Evolutionary conservation across 2,888 invertebrate genomes (phyloP), one percentile per base, ranked within the genome.

Genomic region (Andrena haemorrhoa): DNA sequence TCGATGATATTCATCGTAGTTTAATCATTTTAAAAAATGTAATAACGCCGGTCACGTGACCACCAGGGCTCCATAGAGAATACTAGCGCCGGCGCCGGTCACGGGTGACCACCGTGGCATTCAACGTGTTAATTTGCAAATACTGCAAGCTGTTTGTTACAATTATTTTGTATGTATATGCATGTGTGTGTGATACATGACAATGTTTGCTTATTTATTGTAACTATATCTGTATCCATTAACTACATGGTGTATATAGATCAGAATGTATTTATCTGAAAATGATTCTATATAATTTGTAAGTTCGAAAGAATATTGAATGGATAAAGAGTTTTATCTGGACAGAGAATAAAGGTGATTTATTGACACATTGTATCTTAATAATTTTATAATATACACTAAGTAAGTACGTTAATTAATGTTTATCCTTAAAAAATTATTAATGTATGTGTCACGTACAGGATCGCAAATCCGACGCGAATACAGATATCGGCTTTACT

Each of bases 301-400:
- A 83, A 80, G 79, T 84, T 76, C 71, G 66, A 75, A 71, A 83
- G 75, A 85, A 86, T 33, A 82, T 88, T 88, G 88, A 88, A 83
- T 88, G 75, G 75, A 79, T 88, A 88, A 85, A 86, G 79, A 86
- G 86, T 88, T 88, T 88, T 88, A 88, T 85, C 68, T 70, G 76
- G 74, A 63, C 68, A 63, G 82, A 85, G 70, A 87, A 87, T 87
- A 87, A 87, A 87, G 73, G 75, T 82, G 87, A 82, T 86, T 87
- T 87, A 87, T 63, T 73, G 76, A 82, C 35, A 80, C 65, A 23
- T 65, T 70, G 53, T 61, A 72, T 63, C 70, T 71, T 51, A 66
- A 31, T 31, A 31, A 31, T 31, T 31, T 31, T 31, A 65, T 47
- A 23, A 69, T 63, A 53, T 23, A 23, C 51, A 29, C 64, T 16